Evolutionary conservation across 2,888 invertebrate genomes (phyloP), one percentile per base, ranked within the genome.

Genomic region (Drosophila tanythrix): DNA sequence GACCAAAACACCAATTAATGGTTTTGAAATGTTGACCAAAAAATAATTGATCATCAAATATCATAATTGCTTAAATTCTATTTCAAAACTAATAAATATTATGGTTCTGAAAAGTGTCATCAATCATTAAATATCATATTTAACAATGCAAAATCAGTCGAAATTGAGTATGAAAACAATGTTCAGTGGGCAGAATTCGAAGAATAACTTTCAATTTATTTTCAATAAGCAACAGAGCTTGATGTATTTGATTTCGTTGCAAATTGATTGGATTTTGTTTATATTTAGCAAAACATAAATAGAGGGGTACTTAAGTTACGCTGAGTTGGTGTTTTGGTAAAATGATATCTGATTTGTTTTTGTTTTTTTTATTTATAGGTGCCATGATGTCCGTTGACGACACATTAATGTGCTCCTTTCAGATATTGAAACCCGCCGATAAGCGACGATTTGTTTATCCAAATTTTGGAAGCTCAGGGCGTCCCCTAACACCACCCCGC

Each of bases 341-440:
- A 33, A 27, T 68, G 46, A 38, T 68, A 29, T 11, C 11, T 48
- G 53, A 58, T 57, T 36, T 21, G 21, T 43, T 35, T 52, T 59
- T 18, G 4, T 27, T 38, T 7, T 46, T 52, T 52, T 70, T 63
- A 10, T 46, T 59, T 36, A 15, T 73, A 95, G 95, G 97, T 91
- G 98, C 98, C 82, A 97, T 99, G 97, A 99, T 99, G 99, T 98
- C 98, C 38, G 99, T 99, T 77, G 99, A 99, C 94, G 99, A 99
- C 94, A 98, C 99, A 81, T 95, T 99, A 86, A 99, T 99, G 99
- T 99, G 99, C 95, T 99, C 99, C 94, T 99, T 99, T 95, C 96
- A 97, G 94, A 98, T 98, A 92, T 94, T 98, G 92, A 97, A 97
- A 95, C 99, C 99, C 92, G 99, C 99, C 74, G 99, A 99, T 95